Evolutionary conservation across 1,140 invertebrate genomes (phyloP).

Genomic region (Berghia stephanieae): DNA sequence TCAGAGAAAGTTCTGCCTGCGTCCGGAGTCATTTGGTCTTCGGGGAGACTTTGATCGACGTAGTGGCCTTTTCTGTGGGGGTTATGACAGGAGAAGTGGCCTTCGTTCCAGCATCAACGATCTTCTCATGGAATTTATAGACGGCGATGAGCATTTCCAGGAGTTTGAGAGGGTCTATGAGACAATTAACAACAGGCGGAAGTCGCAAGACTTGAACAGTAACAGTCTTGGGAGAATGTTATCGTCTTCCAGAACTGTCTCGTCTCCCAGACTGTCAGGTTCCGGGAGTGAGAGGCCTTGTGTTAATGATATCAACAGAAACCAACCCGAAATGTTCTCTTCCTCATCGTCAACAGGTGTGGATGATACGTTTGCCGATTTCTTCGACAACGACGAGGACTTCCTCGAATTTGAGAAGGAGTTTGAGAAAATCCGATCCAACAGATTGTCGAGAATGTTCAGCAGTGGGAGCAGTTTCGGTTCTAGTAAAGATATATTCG

Average conservation of each 20-base stretch:
- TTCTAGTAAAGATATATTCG: slow-evolving; percentile 54
- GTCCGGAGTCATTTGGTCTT: background rate
- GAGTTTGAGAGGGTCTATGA: slow-evolving; percentile 63
- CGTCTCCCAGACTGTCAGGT: background rate
- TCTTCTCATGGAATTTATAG: slow-evolving; percentile 57
- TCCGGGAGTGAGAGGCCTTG: background rate
- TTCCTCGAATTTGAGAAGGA: slow-evolving; percentile 60
- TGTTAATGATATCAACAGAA: background rate
- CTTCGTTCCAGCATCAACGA: slow-evolving; percentile 16
- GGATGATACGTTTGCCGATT: slow-evolving; percentile 56
- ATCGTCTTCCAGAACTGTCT: too few species aligned
- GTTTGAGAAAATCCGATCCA: slow-evolving; percentile 54
- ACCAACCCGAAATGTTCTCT: too few species aligned
- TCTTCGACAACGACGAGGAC: slow-evolving; percentile 61
- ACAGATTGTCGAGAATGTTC: slow-evolving; percentile 47
- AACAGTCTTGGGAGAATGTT: slow-evolving; percentile 33
- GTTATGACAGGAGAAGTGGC: slow-evolving; percentile 3
- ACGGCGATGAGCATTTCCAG: slow-evolving; percentile 59
- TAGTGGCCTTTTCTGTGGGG: slow-evolving; percentile 10
- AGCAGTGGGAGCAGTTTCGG: slow-evolving; percentile 43
- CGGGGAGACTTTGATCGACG: background rate
- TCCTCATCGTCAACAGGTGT: background rate
- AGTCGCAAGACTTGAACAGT: slow-evolving; percentile 44
- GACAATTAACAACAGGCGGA: slow-evolving; percentile 50
- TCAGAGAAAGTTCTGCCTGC: too few species aligned